Conservation (phyloP, 2,797 vertebrate genomes). For the Perodicticus potto region DNA sequence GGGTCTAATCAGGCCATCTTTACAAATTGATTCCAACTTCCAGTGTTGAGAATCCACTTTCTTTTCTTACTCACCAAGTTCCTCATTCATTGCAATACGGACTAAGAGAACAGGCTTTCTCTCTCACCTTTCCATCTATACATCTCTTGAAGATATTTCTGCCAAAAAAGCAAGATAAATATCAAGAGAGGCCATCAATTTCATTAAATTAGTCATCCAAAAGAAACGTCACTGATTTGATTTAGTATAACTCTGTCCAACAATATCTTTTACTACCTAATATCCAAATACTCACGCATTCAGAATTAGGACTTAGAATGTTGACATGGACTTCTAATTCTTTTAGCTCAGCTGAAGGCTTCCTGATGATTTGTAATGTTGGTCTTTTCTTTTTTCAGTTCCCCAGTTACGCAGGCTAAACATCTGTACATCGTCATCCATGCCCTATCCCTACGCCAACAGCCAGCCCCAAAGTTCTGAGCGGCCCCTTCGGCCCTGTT, state of each 20-base stretch:
- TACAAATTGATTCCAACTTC: neutral
- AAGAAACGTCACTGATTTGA: neutral
- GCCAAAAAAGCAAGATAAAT: neutral
- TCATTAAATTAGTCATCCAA: neutral
- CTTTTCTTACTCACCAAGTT: neutral
- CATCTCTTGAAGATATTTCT: neutral
- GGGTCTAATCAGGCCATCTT: neutral
- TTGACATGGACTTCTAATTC: neutral
- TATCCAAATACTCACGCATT: neutral
- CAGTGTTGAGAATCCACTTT: too few species aligned
- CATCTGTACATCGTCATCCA: neutral
- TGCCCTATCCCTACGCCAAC: accelerated
- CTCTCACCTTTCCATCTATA: neutral
- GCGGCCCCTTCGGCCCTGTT: neutral
- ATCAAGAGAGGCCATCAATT: neutral
- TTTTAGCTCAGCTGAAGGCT: neutral
- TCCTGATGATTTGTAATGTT: accelerated
- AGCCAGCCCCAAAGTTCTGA: neutral
- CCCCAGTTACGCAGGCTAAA: neutral
- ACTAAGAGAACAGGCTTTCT: neutral
- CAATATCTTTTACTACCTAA: neutral
- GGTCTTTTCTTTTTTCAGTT: too few species aligned
- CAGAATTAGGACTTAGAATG: neutral
- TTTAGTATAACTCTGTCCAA: neutral
- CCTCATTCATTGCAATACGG: neutral